These are phyloP conservation scores for Notechis scutatus DNA, from an alignment of 2,113 vertebrate species.

Conservation along the genomic window DNA sequence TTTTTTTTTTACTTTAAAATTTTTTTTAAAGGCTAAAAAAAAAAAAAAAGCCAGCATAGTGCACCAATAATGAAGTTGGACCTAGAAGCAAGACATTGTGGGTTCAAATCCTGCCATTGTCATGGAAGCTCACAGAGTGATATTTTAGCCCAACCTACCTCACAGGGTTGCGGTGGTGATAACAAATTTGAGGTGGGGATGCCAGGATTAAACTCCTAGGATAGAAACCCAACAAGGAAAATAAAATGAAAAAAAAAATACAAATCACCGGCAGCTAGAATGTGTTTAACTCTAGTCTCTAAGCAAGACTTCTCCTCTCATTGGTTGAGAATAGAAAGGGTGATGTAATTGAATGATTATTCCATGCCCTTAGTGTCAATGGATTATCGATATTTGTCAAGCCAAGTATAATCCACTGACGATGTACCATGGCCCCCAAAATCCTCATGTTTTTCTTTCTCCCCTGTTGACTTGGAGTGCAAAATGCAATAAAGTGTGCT, in stretches of 20 bases:
- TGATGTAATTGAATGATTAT: background rate
- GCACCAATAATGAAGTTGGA: background rate
- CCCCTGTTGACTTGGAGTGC: background rate
- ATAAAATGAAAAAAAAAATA: background rate
- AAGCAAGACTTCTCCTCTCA: background rate
- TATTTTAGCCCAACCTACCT: background rate
- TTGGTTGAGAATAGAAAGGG: background rate
- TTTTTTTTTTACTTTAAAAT: background rate
- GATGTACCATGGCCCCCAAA: too few relatives aligned
- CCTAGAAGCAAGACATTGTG: background rate
- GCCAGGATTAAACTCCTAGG: background rate
- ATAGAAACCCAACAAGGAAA: background rate
- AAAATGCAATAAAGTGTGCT: background rate
- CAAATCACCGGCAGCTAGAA: slow-evolving; percentile 6
- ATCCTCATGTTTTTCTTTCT: background rate
- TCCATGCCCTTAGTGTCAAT: background rate
- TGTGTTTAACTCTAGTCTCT: slow-evolving; percentile 20
- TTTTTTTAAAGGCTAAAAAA: background rate
- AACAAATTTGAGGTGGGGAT: background rate
- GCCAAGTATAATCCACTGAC: background rate
- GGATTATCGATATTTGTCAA: background rate
- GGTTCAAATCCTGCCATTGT: background rate
- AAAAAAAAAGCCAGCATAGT: background rate
- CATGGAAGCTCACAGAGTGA: background rate
- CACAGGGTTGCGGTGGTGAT: background rate